Evolutionary conservation across 2,888 invertebrate species (phyloP), one percentile per base, ranked within the genome.

Genomic region (Willowsia nigromaculata): DNA sequence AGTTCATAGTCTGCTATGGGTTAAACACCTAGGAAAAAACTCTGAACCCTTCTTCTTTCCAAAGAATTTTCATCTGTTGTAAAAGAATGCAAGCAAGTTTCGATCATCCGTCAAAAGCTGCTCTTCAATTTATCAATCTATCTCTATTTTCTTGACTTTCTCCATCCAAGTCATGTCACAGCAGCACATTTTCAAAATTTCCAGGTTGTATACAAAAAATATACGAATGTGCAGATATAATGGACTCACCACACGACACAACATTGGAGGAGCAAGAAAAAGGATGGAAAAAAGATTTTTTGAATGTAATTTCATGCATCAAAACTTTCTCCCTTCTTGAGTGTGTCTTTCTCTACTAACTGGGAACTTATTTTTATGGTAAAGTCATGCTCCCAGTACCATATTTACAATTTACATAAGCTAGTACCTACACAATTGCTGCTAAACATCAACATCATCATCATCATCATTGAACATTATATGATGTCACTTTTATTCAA

Each of bases 241-340:
- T n/a, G 33, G 5, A n/a, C 27, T 15, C 47, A 30, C 18, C 50
- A 27, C 15, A 50, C 0, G 15, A 43, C 43, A 15, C 4, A 53
- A 53, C 27, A 76, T 18, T 18, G 33, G 9, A 71, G 15, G 9
- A 33, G 74, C 27, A 76, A 30, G 30, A 27, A n/a, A 30, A 74
- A 59, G 7, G 18, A 27, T n/a, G 6, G 22, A 65, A 27, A 50
- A 76, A 33, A 15, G 47, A 30, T 33, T 37, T 50, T 50, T 30
- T 74, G 83, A 84, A 88, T 84, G 84, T 88, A 88, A 88, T 88
- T 88, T 88, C 88, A 88, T 88, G 83, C 88, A 88, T 88, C 88
- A 68, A 78, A 88, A 88, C 88, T 84, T 68, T 78, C 71, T 43
- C 50, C n/a, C n/a, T 43, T 18, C 47, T 50, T 30, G 47, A 76